These are phyloP conservation scores for Salticus scenicus DNA, from an alignment of 2,888 invertebrate species.

Conservation along the genomic window DNA sequence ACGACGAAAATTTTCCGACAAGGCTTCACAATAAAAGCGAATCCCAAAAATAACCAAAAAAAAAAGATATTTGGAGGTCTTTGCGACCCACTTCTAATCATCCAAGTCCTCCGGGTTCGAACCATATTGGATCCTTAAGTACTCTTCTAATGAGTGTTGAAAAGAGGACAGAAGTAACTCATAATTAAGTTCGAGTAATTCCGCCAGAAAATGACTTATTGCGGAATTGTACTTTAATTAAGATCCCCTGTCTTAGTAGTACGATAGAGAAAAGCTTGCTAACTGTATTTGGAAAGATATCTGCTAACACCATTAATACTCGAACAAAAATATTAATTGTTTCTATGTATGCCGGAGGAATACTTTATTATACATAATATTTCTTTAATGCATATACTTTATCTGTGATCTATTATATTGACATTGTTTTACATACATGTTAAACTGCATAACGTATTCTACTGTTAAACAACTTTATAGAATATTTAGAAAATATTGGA, in stretches of 20 bases:
- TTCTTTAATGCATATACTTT: no score
- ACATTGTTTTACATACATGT: no score
- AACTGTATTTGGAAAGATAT: not conserved
- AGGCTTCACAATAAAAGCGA: slow-evolving; percentile 17
- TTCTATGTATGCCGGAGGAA: no score
- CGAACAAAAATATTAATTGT: no score
- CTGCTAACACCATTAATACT: not conserved
- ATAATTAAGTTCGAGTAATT: slow-evolving; percentile 65
- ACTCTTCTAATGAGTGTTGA: slow-evolving; percentile 34
- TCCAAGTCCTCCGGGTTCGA: slow-evolving; percentile 57
- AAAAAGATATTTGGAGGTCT: slow-evolving; percentile 1
- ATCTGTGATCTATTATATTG: no score
- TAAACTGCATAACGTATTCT: no score
- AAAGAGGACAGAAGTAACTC: slow-evolving; percentile 41
- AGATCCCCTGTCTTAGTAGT: slow-evolving; percentile 31
- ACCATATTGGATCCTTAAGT: slow-evolving; percentile 54
- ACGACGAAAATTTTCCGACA: slow-evolving; percentile 26
- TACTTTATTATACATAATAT: no score
- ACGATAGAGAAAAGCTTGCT: not conserved
- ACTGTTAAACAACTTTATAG: no score
- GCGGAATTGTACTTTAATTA: slow-evolving; percentile 68
- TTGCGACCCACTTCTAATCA: slow-evolving; percentile 24
- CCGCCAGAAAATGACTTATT: slow-evolving; percentile 55
- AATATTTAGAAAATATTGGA: no score
- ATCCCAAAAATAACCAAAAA: slow-evolving; percentile 23